Conservation (phyloP, 2,797 vertebrate species). For the Helostoma temminkii region DNA sequence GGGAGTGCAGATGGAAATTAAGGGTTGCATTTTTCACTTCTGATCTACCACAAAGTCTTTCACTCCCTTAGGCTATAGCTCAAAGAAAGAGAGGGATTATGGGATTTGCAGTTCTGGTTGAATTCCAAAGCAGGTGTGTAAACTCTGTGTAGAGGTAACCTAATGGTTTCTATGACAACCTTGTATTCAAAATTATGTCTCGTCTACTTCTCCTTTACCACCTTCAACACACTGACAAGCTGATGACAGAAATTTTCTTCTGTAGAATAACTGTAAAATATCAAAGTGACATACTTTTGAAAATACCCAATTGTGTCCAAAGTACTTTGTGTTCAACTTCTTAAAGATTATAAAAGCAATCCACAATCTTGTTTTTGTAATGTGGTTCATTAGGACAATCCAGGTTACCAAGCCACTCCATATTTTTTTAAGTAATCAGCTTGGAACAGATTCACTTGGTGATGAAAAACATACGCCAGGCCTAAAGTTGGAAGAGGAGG, state of each 20-base stretch:
- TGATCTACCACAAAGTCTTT: slow-evolving; percentile 64
- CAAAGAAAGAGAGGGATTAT: slow-evolving; percentile 75
- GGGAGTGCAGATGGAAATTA: slow-evolving; percentile 57
- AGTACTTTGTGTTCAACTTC: slow-evolving; percentile 33
- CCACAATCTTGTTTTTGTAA: slow-evolving; percentile 41
- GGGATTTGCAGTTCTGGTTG: slow-evolving; percentile 76
- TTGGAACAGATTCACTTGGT: slow-evolving; percentile 27
- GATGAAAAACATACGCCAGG: slow-evolving; percentile 47
- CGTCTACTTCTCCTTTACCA: slow-evolving; percentile 33
- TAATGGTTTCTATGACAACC: slow-evolving; percentile 65
- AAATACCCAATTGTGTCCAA: too few relatives aligned
- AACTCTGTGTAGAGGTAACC: slow-evolving; percentile 62
- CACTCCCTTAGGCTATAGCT: slow-evolving; percentile 64
- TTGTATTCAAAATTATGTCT: slow-evolving; percentile 39
- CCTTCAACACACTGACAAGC: slow-evolving; percentile 52
- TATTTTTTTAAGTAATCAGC: slow-evolving; percentile 35
- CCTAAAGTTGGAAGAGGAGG: slow-evolving; percentile 34
- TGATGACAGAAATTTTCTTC: slow-evolving; percentile 45
- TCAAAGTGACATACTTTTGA: too few relatives aligned
- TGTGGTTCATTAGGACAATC: slow-evolving; percentile 39
- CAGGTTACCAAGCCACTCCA: slow-evolving; percentile 29
- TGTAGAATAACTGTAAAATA: slow-evolving; percentile 51
- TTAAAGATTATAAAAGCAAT: slow-evolving; percentile 3
- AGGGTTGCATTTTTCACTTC: slow-evolving; percentile 57
- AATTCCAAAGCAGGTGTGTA: slow-evolving; percentile 79